phyloP scores from a whole-genome alignment of 2,888 invertebrate species.

The Lasius fuliginosus region DNA sequence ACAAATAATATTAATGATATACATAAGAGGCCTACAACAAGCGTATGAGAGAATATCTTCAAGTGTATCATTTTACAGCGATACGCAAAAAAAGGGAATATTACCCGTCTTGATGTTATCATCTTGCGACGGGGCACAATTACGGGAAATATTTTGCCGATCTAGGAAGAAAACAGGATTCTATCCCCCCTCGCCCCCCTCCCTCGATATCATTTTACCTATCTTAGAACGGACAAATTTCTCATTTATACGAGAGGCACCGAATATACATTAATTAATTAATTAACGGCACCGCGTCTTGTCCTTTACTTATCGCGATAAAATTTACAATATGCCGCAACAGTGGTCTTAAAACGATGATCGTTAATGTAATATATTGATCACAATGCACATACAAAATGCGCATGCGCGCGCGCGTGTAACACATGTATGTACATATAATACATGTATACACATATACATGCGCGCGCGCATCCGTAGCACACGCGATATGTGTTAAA shows the following conservation, averaged over 20 bases:
- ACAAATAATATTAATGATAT: slow-evolving; percentile 38
- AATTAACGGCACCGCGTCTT: slow-evolving; percentile 40
- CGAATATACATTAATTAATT: slow-evolving; percentile 16
- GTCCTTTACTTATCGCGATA: slow-evolving; percentile 25
- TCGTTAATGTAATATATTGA: slow-evolving; percentile 42
- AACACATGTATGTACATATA: not conserved
- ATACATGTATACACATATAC: slow-evolving; percentile 8
- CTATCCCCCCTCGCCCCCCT: too few relatives aligned
- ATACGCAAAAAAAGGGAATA: not conserved
- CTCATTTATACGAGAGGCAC: slow-evolving; percentile 31
- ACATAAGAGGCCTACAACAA: slow-evolving; percentile 1
- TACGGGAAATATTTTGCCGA: slow-evolving; percentile 4
- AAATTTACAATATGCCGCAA: slow-evolving; percentile 55
- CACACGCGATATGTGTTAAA: slow-evolving; percentile 18
- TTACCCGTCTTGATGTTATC: not conserved
- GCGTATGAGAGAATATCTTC: slow-evolving; percentile 23
- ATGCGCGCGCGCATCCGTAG: slow-evolving; percentile 26
- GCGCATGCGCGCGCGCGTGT: slow-evolving; percentile 12
- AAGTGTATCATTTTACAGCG: slow-evolving; percentile 22
- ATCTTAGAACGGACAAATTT: not conserved
- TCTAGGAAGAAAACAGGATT: not conserved
- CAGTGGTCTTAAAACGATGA: slow-evolving; percentile 37
- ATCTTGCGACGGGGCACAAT: slow-evolving; percentile 10
- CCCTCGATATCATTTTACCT: not conserved
- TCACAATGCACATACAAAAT: slow-evolving; percentile 59